Evolutionary conservation across 1,140 invertebrate species (phyloP).

Genomic region (Diorhabda carinulata): DNA sequence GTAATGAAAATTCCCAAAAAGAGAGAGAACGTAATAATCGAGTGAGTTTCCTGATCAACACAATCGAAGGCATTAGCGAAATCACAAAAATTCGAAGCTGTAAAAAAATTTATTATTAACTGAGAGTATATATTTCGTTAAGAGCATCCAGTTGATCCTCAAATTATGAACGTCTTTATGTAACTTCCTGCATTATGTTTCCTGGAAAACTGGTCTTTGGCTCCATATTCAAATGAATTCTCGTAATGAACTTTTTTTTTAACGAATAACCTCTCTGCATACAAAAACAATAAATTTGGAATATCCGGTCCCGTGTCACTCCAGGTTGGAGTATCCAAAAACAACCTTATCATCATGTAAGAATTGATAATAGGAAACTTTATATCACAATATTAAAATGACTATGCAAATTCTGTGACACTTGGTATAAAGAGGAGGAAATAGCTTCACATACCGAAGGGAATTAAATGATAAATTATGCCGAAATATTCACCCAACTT

Average conservation of each 20-base stretch:
- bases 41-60: no score
- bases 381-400: conserved; percentile 17
- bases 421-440: conserved; percentile 12
- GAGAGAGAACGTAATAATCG: no score
- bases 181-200: not conserved
- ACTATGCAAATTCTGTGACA: conserved; percentile 15
- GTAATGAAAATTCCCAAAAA: no score
- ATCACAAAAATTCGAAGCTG: no score
- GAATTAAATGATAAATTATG: conserved; percentile 10
- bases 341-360: conserved; percentile 8
- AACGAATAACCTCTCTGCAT: not conserved
- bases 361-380: conserved; percentile 16
- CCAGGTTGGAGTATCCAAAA: not conserved
- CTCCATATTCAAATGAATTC: not conserved
- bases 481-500: not conserved
- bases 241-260: conserved; percentile 1
- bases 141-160: no score
- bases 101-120: no score
- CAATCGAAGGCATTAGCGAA: no score
- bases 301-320: conserved; percentile 1
- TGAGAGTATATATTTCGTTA: no score
- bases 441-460: conserved; percentile 12
- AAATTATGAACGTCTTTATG: no score
- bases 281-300: not conserved
- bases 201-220: not conserved